Percentiles rank a stretch among this genome's conserved stretches.
These are phyloP conservation scores for Vespertilio murinus DNA, from an alignment of 2,797 vertebrate species.

Conservation along the genomic window DNA sequence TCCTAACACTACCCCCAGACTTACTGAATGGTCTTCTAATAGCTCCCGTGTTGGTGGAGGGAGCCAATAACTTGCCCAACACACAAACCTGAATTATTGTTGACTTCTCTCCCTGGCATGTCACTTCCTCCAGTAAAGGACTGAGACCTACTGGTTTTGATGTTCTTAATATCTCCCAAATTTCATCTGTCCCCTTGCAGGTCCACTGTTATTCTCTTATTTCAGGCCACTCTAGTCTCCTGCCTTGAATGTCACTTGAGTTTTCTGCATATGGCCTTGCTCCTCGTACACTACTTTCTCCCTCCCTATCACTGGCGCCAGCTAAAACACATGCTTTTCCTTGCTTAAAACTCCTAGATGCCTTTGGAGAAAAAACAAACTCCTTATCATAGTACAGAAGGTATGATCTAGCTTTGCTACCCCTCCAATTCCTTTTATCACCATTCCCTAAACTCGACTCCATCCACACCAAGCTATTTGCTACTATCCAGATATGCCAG, in stretches of 20 bases:
- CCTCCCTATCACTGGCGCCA: not conserved
- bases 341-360: not conserved
- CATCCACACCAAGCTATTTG: not conserved
- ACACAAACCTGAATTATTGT: not conserved
- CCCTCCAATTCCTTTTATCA: not conserved
- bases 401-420: not conserved
- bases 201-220: not conserved
- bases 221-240: not conserved
- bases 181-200: not conserved
- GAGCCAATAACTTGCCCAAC: not conserved
- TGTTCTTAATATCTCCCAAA: not conserved
- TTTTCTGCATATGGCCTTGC: not conserved
- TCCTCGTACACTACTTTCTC: not conserved
- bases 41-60: not conserved
- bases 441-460: not conserved
- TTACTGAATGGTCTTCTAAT: not conserved
- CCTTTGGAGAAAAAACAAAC: not conserved
- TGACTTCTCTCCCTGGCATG: not conserved
- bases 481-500: not conserved
- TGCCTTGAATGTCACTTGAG: not conserved
- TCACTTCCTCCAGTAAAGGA: not conserved
- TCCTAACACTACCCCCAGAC: not conserved
- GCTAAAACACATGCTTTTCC: not conserved
- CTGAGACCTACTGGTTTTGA: not conserved
- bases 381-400: not conserved